Evolutionary conservation across 2,113 vertebrate genomes (phyloP), one percentile per base, ranked within the genome.

Genomic region (Propithecus coquereli): DNA sequence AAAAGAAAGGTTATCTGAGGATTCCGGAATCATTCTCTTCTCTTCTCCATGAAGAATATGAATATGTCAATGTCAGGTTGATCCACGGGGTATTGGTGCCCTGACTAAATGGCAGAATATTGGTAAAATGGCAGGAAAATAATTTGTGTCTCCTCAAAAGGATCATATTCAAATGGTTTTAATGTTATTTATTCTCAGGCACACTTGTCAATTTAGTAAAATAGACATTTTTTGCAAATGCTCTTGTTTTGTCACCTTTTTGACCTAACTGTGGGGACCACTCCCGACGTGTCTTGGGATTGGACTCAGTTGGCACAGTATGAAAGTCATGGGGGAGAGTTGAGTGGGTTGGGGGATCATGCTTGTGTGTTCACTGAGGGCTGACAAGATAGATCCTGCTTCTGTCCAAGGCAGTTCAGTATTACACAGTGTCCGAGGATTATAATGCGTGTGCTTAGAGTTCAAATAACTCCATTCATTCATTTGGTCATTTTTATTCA

Each of bases 1-100:
- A 85, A 93, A 90, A 91, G 63, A 94, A 92, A 95, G 59, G 45
- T 94, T 87, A 77, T 52, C 34, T 83, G 68, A 96, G 88, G 88
- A 90, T 89, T 82, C 76, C n/a, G 45, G 61, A 90, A 70, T n/a
- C 47, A 18, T 80, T 80, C 50, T 87, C 54, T 77, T 95, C 30
- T 84, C 40, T 65, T 81, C 76, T 94, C 6, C 30, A 16, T 27
- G 17, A 92, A 27, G 34, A 77, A 30, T 17, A 65, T 16, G 47
- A 77, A 30, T 17, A 65, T 16, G 47, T 84, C 43, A 74, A 10
- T 18, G n/a, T 13, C 52, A 6, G 40, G 25, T 82, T 90, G 45
- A 73, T 13, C 32, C 47, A 85, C 22, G 6, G 47, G 3, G 32
- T 27, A 11, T 45, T 65, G 40, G 63, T 70, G 8, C 59, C 22